phyloP scores from a whole-genome alignment of 2,888 invertebrate species.

The Hydriomena furcata region DNA sequence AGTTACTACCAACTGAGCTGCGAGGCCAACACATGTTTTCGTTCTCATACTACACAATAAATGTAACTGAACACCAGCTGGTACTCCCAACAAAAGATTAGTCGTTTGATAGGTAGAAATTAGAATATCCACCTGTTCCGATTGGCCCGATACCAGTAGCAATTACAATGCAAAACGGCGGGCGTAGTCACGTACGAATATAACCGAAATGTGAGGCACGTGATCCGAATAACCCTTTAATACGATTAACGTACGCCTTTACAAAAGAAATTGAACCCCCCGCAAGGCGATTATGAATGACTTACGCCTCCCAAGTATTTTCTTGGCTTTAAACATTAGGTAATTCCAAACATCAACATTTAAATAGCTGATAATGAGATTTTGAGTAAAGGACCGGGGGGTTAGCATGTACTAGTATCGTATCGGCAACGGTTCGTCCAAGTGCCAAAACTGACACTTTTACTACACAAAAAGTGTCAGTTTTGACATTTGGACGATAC shows the following conservation, averaged over 20 bases:
- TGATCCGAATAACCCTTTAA: constrained; percentile 53
- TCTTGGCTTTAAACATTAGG: too few relatives aligned
- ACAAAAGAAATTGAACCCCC: constrained; percentile 35
- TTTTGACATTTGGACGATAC: too few relatives aligned
- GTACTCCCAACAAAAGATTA: background rate
- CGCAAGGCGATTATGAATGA: constrained; percentile 35
- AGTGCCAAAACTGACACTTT: too few relatives aligned
- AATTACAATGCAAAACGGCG: constrained; percentile 51
- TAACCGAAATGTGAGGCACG: constrained; percentile 56
- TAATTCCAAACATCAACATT: constrained; percentile 24
- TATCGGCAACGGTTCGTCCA: too few relatives aligned
- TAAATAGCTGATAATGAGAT: too few relatives aligned
- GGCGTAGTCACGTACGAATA: constrained; percentile 56
- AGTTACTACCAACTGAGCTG: too few relatives aligned
- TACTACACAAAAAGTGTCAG: too few relatives aligned
- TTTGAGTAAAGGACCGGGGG: too few relatives aligned
- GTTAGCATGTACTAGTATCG: too few relatives aligned
- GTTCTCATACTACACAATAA: too few relatives aligned
- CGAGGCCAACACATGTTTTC: too few relatives aligned
- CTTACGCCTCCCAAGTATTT: background rate
- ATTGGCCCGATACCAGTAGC: constrained; percentile 41
- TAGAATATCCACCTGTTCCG: constrained; percentile 25
- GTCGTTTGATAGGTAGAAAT: constrained; percentile 15
- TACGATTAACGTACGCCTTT: constrained; percentile 55
- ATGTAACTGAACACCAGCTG: background rate